These are phyloP conservation scores for Dasyurus viverrinus DNA, from an alignment of 2,113 vertebrate species.

Conservation along the genomic window DNA sequence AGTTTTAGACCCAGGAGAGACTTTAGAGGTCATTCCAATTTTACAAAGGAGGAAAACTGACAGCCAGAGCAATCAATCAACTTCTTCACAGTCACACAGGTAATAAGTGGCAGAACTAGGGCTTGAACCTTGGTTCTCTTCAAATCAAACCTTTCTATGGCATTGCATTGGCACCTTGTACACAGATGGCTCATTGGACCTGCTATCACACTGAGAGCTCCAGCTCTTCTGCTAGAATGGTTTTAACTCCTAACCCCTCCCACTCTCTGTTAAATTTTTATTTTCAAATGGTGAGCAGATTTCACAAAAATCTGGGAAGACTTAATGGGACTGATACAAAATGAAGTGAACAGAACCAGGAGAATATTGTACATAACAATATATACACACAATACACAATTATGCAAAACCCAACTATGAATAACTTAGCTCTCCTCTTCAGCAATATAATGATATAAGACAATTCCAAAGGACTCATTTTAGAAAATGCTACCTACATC, in stretches of 20 bases:
- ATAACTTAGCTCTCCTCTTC: neutral
- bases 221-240: neutral
- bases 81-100: neutral
- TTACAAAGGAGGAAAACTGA: neutral
- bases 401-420: neutral
- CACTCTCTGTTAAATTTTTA: neutral
- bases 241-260: neutral
- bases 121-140: neutral
- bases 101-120: neutral
- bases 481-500: neutral
- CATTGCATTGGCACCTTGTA: neutral
- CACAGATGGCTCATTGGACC: neutral
- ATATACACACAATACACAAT: neutral
- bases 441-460: neutral
- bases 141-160: neutral
- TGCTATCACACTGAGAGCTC: neutral
- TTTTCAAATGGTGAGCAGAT: neutral
- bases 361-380: neutral
- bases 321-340: neutral
- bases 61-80: neutral
- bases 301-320: neutral
- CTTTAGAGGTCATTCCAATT: neutral
- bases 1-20: neutral
- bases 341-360: neutral
- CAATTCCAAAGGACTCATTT: neutral